Evolutionary conservation across 2,113 vertebrate genomes (phyloP).

Genomic region (Oryctolagus cuniculus): DNA sequence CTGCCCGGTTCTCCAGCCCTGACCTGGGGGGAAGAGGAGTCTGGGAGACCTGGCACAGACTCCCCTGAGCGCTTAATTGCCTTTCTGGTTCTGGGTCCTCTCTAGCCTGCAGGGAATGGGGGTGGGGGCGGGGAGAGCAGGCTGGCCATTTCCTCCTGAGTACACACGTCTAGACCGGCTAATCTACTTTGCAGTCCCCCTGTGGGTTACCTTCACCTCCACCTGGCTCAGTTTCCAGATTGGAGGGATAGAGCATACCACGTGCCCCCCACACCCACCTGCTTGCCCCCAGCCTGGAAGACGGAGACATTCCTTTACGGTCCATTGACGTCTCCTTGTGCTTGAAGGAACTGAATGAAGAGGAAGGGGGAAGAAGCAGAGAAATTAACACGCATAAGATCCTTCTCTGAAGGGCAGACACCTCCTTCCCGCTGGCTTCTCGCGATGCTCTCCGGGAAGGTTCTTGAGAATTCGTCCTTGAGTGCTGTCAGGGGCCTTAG

Average conservation of each 20-base stretch:
- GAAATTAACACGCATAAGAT: background rate
- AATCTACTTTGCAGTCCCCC: background rate
- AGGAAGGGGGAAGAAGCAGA: background rate
- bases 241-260: background rate
- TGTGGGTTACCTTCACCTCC: background rate
- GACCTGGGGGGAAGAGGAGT: constrained; percentile 65
- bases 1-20: constrained; percentile 49
- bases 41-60: constrained; percentile 28
- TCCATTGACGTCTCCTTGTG: background rate
- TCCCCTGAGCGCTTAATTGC: constrained; percentile 5
- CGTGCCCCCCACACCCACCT: no score
- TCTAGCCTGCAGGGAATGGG: background rate
- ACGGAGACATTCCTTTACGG: background rate
- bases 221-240: background rate
- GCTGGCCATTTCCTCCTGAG: background rate
- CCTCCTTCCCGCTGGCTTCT: background rate
- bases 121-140: no score
- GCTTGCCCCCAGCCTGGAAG: constrained; percentile 1
- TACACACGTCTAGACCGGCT: background rate
- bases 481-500: background rate
- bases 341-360: constrained; percentile 35
- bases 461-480: background rate
- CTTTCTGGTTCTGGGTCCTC: constrained; percentile 57
- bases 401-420: background rate
- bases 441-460: background rate